phyloP scores from a whole-genome alignment of 2,888 invertebrate species.

The Nomada fabriciana region DNA sequence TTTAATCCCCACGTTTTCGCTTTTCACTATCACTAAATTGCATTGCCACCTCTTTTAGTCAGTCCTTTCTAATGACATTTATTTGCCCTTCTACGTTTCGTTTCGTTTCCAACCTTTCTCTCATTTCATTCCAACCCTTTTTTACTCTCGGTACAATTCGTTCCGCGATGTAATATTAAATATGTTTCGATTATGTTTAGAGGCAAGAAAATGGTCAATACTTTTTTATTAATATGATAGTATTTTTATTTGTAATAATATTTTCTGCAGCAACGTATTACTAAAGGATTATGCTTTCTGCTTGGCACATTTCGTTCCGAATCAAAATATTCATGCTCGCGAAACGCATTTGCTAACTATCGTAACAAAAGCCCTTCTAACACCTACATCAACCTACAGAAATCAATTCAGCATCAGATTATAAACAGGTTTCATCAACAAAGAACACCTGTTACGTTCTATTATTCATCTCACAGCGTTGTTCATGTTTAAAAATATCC shows the following conservation, averaged over 20 bases:
- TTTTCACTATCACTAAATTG: slow-evolving; percentile 15
- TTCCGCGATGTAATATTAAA: background rate
- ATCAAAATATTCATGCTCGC: background rate
- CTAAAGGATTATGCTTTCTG: background rate
- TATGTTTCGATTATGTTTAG: no score
- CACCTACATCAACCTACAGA: slow-evolving; percentile 1
- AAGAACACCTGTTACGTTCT: slow-evolving; percentile 30
- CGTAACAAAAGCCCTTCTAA: background rate
- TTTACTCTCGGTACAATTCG: background rate
- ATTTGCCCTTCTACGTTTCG: background rate
- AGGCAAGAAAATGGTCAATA: background rate
- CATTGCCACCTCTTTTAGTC: background rate
- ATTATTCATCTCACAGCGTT: background rate
- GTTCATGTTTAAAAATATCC: background rate
- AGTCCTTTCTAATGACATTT: slow-evolving; percentile 12
- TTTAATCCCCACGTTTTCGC: slow-evolving; percentile 46
- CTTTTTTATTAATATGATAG: background rate
- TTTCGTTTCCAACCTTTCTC: background rate
- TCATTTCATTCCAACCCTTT: background rate
- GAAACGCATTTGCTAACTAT: background rate
- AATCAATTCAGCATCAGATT: slow-evolving; percentile 2
- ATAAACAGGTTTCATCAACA: background rate
- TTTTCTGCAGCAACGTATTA: no score
- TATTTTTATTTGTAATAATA: no score
- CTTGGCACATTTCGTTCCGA: background rate